Evolutionary conservation across 2,797 vertebrate genomes (phyloP), one percentile per base, ranked within the genome.

Genomic region (Hyperoplus lanceolatus): DNA sequence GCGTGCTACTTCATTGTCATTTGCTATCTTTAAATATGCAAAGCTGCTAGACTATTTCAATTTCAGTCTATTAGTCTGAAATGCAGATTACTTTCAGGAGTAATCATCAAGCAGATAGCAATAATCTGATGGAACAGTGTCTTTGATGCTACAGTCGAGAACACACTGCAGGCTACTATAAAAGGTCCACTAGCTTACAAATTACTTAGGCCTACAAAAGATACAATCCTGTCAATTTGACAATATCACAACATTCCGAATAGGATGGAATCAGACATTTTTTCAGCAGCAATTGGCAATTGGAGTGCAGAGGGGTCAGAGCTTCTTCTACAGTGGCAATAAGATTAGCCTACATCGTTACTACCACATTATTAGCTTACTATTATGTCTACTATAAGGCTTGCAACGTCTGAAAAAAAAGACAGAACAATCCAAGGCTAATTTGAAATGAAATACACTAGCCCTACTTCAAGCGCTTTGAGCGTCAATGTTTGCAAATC

Each of bases 61-160:
- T 77, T 11, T 62, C 61, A 77, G 45, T 62, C 36, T 42, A 59
- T 76, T 53, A 75, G 45, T 70, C 65, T 72, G 74, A 84, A 57
- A 77, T 51, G 48, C 61, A 70, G 51, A 36, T n/a, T 29, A 36
- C 68, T 73, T 46, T 76, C 57, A 57, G 48, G 50, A 57, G 77
- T 45, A 69, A 83, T 79, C 51, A 29, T 79, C 51, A 29, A 60
- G 48, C 73, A 79, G 73, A 89, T 80, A 56, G 54, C 72, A 76
- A 70, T 68, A 77, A 77, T 79, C 75, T 78, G 57, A 74, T 68
- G 53, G 41, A 73, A 73, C 21, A 16, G 64, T 55, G 21, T 57
- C 29, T 64, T 42, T 3, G 1, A 66, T 43, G 8, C 39, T 16
- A 5, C 18, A 13, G 29, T 29, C 3, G 29, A 41, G 43, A 45